Percentiles rank a stretch among this genome's conserved stretches.
These are phyloP conservation scores for Fragum fragum DNA, from an alignment of 2,888 invertebrate species.

Conservation along the genomic window DNA sequence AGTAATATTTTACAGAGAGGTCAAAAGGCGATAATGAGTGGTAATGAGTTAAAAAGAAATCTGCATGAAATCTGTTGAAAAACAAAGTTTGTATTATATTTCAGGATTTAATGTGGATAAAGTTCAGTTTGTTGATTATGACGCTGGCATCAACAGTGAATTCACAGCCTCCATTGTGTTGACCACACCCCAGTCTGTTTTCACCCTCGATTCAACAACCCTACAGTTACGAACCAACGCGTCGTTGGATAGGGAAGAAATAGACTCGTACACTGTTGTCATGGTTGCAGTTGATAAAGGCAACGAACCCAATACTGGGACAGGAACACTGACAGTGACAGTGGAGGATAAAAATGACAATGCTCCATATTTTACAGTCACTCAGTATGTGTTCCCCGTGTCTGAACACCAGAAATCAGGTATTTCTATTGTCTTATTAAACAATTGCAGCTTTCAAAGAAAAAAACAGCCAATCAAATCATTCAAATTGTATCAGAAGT, in stretches of 20 bases:
- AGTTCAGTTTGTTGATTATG: slow-evolving; percentile 62
- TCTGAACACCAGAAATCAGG: slow-evolving; percentile 4
- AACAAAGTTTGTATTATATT: background rate
- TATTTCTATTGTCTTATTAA: too few relatives aligned
- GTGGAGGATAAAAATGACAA: slow-evolving; percentile 99
- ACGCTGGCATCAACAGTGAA: slow-evolving; percentile 60
- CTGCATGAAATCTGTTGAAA: too few relatives aligned
- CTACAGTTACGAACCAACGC: slow-evolving; percentile 73
- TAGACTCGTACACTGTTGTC: slow-evolving; percentile 93
- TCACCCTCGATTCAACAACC: slow-evolving; percentile 69
- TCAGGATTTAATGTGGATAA: slow-evolving; percentile 41
- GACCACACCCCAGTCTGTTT: slow-evolving; percentile 50
- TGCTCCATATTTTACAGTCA: slow-evolving; percentile 94
- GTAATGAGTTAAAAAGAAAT: too few relatives aligned
- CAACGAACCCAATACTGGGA: slow-evolving; percentile 89
- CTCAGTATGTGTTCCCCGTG: slow-evolving; percentile 15
- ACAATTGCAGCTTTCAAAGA: too few relatives aligned
- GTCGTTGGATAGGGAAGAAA: slow-evolving; percentile 81
- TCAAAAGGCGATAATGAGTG: too few relatives aligned
- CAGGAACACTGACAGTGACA: slow-evolving; percentile 97
- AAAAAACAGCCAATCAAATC: too few relatives aligned
- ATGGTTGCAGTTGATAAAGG: slow-evolving; percentile 95
- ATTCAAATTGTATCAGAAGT: too few relatives aligned
- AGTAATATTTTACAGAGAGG: too few relatives aligned
- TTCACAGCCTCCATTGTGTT: slow-evolving; percentile 33